Evolutionary conservation across 2,113 vertebrate species (phyloP).

Genomic region (Xyrauchen texanus): DNA sequence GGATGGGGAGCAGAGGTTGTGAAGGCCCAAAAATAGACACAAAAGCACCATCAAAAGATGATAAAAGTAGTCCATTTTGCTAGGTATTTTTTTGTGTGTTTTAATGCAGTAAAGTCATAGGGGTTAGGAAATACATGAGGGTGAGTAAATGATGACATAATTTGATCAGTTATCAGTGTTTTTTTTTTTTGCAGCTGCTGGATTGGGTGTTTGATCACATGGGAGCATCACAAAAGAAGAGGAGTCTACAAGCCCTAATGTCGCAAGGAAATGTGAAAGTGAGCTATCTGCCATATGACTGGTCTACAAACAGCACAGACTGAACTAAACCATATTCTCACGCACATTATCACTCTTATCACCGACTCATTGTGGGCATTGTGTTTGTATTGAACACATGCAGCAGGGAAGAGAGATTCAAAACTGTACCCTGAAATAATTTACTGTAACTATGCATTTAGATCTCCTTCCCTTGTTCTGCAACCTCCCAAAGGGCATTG

Average conservation of each 20-base stretch:
- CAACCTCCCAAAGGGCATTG: slow-evolving; percentile 21
- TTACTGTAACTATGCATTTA: slow-evolving; percentile 49
- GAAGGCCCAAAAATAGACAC: too few relatives aligned
- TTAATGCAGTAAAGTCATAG: too few relatives aligned
- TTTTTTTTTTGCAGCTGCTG: slow-evolving; percentile 65
- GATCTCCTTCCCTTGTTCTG: slow-evolving; percentile 13
- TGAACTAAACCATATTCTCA: slow-evolving; percentile 55
- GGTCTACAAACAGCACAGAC: slow-evolving; percentile 73
- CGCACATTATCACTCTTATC: slow-evolving; percentile 7
- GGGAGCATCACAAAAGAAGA: slow-evolving; percentile 74
- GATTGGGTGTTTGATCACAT: slow-evolving; percentile 79
- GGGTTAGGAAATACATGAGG: too few relatives aligned
- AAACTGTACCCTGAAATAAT: slow-evolving; percentile 7
- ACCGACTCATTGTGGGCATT: background rate
- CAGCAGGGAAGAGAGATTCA: slow-evolving; percentile 8
- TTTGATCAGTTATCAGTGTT: slow-evolving; percentile 13
- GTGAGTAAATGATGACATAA: too few relatives aligned
- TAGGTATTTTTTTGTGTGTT: too few relatives aligned
- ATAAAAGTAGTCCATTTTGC: too few relatives aligned
- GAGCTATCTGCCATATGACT: slow-evolving; percentile 78
- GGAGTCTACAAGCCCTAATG: slow-evolving; percentile 68
- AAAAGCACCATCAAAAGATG: too few relatives aligned
- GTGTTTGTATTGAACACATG: slow-evolving; percentile 14
- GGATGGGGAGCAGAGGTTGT: too few relatives aligned
- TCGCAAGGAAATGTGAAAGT: slow-evolving; percentile 72